Conservation (phyloP, 2,888 invertebrate genomes). For the Osmoderma eremita region DNA sequence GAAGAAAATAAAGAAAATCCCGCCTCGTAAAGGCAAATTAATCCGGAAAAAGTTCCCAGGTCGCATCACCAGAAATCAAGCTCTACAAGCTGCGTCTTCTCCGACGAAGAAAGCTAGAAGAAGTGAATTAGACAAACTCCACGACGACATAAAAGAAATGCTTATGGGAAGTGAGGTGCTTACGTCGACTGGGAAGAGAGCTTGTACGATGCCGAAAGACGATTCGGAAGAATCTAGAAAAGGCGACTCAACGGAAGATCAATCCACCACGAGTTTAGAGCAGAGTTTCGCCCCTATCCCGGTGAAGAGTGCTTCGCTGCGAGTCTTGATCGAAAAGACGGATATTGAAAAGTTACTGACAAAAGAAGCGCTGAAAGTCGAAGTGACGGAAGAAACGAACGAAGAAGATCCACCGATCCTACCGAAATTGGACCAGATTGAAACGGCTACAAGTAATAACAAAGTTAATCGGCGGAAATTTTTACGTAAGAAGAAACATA, state of each 20-base stretch:
- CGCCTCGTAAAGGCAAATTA: not conserved
- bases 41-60: not conserved
- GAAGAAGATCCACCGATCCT: not conserved
- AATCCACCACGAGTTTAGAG: not conserved
- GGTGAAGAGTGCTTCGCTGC: conserved; percentile 45
- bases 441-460: not conserved
- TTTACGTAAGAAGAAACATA: conserved; percentile 38
- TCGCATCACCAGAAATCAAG: not conserved
- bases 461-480: conserved; percentile 29
- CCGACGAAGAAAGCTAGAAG: conserved; percentile 54
- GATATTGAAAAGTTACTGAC: conserved; percentile 47
- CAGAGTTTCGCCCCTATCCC: conserved; percentile 40
- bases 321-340: conserved; percentile 55
- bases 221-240: conserved; percentile 25
- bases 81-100: not conserved
- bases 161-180: conserved; percentile 73
- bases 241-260: conserved; percentile 43
- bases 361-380: conserved; percentile 10
- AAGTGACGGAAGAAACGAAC: not conserved
- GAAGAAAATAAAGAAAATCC: conserved; percentile 1
- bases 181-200: conserved; percentile 72
- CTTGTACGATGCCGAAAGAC: conserved; percentile 61
- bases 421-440: conserved; percentile 19
- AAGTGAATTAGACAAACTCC: conserved; percentile 72
- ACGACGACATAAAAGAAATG: conserved; percentile 77